Percentiles rank a stretch among this genome's conserved stretches.
phyloP scores from a whole-genome alignment of 2,113 vertebrate species.

The Camelus dromedarius region DNA sequence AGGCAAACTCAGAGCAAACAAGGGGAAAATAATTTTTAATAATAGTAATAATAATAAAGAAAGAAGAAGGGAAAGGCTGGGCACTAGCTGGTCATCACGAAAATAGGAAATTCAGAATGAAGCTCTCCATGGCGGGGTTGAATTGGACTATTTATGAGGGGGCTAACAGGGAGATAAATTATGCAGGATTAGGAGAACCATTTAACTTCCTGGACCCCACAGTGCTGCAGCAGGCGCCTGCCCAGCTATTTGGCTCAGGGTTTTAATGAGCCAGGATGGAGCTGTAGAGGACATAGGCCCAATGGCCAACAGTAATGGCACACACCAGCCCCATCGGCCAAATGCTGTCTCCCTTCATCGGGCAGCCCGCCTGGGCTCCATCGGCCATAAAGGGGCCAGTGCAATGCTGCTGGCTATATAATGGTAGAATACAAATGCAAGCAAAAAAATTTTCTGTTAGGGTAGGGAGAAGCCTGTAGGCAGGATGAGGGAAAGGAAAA shows the following conservation, averaged over 20 bases:
- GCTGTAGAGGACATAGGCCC: conserved; percentile 67
- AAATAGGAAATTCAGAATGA: conserved; percentile 60
- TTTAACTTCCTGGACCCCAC: conserved; percentile 71
- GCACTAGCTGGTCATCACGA: conserved; percentile 35
- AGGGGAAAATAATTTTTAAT: conserved; percentile 80
- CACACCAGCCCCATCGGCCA: conserved; percentile 71
- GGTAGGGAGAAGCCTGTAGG: conserved; percentile 16
- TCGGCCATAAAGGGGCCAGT: conserved; percentile 64
- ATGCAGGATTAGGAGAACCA: conserved; percentile 75
- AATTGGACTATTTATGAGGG: conserved; percentile 65
- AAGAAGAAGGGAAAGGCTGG: conserved; percentile 55
- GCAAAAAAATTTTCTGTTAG: neutral
- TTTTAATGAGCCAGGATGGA: conserved; percentile 79
- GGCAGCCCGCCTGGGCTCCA: conserved; percentile 56
- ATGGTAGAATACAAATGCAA: conserved; percentile 63
- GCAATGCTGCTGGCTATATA: conserved; percentile 64
- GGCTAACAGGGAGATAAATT: conserved; percentile 78
- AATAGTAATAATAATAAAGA: conserved; percentile 76
- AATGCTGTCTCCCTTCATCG: conserved; percentile 72
- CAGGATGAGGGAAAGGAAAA: conserved; percentile 30
- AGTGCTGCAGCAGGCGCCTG: conserved; percentile 67
- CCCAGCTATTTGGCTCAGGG: neutral
- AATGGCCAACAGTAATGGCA: conserved; percentile 71
- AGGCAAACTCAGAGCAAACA: neutral
- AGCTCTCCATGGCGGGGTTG: conserved; percentile 49